phyloP scores from a whole-genome alignment of 30 jellyfish, hydroid and myxozoan species.

The Aurelia aurita region DNA sequence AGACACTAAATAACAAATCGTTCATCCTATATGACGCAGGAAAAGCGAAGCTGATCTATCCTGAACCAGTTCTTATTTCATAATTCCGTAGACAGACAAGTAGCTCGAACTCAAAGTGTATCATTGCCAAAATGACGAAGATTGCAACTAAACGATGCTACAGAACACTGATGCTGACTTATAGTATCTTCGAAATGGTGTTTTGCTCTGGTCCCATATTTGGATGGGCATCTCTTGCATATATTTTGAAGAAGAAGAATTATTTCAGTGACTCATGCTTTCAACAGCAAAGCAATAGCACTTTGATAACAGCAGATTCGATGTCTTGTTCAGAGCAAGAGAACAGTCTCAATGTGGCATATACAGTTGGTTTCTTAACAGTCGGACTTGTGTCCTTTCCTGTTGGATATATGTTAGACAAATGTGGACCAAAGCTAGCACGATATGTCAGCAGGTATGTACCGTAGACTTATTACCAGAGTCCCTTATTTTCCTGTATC shows the following conservation, averaged over 20 bases:
- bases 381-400: slow-evolving; percentile 76
- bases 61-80: too few species aligned
- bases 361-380: slow-evolving; percentile 70
- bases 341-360: slow-evolving; percentile 59
- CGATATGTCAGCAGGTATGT: slow-evolving; percentile 68
- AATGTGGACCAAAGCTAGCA: slow-evolving; percentile 65
- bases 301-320: neutral
- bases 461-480: neutral
- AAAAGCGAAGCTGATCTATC: too few species aligned
- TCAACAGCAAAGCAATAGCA: neutral
- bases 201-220: slow-evolving; percentile 75
- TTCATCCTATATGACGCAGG: too few species aligned
- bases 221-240: slow-evolving; percentile 86
- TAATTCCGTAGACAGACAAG: too few species aligned
- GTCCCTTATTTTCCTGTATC: too few species aligned
- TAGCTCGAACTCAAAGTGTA: too few species aligned
- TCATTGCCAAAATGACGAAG: neutral
- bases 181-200: slow-evolving; percentile 72
- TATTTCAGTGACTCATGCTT: slow-evolving; percentile 57
- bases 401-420: slow-evolving; percentile 71
- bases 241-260: slow-evolving; percentile 66
- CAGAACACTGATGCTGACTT: slow-evolving; percentile 28
- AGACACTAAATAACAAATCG: too few species aligned
- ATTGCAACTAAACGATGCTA: neutral
- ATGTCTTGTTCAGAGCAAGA: slow-evolving; percentile 48